phyloP scores from a whole-genome alignment of 2,113 vertebrate genomes.

The Peromyscus californicus region DNA sequence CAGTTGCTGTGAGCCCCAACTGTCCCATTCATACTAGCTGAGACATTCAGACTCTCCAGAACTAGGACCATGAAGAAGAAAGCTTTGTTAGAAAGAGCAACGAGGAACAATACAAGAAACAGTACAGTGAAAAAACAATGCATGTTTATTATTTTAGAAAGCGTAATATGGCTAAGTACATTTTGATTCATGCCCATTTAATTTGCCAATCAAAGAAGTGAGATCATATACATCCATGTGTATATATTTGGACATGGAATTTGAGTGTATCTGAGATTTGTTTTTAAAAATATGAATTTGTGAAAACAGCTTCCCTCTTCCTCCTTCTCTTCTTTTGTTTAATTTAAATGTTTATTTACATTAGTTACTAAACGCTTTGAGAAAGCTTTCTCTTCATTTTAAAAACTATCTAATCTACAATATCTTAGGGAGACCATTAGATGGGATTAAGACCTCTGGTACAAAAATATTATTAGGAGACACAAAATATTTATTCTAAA shows the following conservation, averaged over 20 bases:
- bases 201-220: conserved; percentile 38
- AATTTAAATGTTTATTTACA: conserved; percentile 45
- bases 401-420: not conserved
- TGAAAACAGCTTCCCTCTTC: not conserved
- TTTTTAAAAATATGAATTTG: conserved; percentile 51
- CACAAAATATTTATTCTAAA: conserved; percentile 45
- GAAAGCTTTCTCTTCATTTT: conserved; percentile 22
- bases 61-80: conserved; percentile 14
- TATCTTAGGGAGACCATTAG: conserved; percentile 21
- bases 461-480: conserved; percentile 8
- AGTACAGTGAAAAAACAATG: not conserved
- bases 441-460: not conserved
- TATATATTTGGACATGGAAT: conserved; percentile 45
- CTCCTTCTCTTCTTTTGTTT: not conserved
- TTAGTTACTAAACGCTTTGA: conserved; percentile 62
- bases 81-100: conserved; percentile 58
- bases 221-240: not conserved
- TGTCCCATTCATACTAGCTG: not conserved
- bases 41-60: conserved; percentile 15
- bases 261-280: conserved; percentile 27
- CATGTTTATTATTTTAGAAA: not conserved
- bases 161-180: conserved; percentile 34
- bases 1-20: not conserved
- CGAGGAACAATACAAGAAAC: conserved; percentile 13
- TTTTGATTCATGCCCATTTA: conserved; percentile 14